A percentile compares a stretch with the other conserved stretches of the same genome.
Conservation (phyloP, 2,888 invertebrate species). For the Lutraria lutraria region DNA sequence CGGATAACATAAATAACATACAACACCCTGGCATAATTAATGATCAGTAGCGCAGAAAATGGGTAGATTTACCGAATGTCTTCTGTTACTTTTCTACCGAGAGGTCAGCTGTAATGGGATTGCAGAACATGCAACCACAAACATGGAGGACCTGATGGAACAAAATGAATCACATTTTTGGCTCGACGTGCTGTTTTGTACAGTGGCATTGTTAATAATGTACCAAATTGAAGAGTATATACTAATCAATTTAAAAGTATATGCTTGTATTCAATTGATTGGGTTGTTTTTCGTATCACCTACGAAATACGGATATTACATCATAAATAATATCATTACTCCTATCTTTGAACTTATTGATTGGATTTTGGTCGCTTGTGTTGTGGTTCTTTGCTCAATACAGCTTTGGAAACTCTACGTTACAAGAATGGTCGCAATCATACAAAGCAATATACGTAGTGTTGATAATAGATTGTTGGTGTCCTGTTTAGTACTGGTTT, state of each 20-base stretch:
- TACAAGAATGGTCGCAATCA: background rate
- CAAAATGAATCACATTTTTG: background rate
- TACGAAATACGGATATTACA: background rate
- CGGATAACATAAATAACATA: too few species aligned
- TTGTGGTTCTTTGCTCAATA: background rate
- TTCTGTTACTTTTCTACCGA: background rate
- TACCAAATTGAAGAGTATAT: background rate
- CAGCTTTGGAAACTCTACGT: background rate
- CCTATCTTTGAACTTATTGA: background rate
- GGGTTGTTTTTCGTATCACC: background rate
- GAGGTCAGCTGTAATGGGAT: background rate
- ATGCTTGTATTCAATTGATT: background rate
- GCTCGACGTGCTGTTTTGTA: background rate
- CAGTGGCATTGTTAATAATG: background rate
- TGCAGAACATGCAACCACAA: background rate
- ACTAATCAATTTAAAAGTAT: background rate
- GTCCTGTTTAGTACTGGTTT: background rate
- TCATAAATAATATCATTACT: background rate
- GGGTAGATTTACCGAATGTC: background rate
- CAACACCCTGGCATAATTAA: too few species aligned
- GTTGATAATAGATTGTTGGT: background rate
- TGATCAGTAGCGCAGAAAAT: background rate
- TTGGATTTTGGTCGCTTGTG: background rate
- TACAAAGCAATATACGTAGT: background rate
- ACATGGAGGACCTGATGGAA: background rate